These are phyloP conservation scores for Drosophila yakuba DNA, from an alignment of 1,140 invertebrate genomes.

Conservation along the genomic window DNA sequence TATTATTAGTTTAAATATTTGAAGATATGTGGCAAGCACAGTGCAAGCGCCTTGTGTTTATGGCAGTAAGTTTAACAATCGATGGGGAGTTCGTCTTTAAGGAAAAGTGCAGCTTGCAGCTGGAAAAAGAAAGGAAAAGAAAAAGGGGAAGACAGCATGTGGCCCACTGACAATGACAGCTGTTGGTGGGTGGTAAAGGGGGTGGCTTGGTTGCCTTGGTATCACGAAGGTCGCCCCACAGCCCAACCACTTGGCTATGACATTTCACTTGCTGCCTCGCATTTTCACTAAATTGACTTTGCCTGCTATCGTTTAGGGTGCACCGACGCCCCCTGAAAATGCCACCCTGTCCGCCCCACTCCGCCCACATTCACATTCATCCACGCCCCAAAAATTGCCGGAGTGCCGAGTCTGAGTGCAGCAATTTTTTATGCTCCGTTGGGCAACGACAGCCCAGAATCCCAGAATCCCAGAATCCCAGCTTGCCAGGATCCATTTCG, in stretches of 20 bases:
- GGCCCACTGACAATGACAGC: conserved; percentile 51
- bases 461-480: conserved; percentile 1
- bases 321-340: neutral
- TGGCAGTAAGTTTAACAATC: conserved; percentile 4
- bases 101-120: conserved; percentile 17
- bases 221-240: neutral
- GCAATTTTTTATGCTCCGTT: conserved; percentile 71
- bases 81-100: conserved; percentile 9
- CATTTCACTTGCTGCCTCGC: conserved; percentile 59
- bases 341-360: neutral
- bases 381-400: conserved; percentile 49
- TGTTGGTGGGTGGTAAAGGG: neutral
- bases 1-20: neutral
- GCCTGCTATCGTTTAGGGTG: conserved; percentile 44
- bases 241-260: conserved; percentile 36
- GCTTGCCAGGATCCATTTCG: conserved; percentile 34
- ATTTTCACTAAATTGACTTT: conserved; percentile 64
- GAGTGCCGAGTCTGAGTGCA: conserved; percentile 44
- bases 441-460: conserved; percentile 31
- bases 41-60: neutral
- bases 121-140: neutral
- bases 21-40: neutral
- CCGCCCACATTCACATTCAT: conserved; percentile 8
- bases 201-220: neutral
- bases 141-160: conserved; percentile 21